Conservation (phyloP, 2,113 vertebrate genomes). For the Menura novaehollandiae region DNA sequence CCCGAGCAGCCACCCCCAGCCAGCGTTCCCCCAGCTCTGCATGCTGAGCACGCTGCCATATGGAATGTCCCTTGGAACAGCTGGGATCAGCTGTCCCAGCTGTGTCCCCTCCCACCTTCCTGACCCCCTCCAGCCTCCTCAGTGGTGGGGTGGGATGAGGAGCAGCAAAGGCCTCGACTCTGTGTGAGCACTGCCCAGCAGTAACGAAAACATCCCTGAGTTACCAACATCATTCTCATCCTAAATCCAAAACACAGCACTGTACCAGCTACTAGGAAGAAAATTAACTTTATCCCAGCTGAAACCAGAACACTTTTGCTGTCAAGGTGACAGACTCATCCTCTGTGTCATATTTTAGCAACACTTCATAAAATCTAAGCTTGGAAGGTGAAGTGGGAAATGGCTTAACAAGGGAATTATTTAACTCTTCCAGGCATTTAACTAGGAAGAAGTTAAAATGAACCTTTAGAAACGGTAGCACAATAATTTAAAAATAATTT, state of each 20-base stretch:
- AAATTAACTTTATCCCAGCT: neutral
- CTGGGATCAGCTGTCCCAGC: neutral
- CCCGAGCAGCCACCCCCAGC: neutral
- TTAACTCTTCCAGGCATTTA: neutral
- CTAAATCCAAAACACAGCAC: neutral
- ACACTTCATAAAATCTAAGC: slow-evolving; percentile 13
- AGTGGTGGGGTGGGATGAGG: neutral
- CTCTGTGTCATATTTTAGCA: neutral
- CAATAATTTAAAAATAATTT: neutral
- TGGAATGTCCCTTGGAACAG: neutral
- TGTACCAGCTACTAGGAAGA: neutral
- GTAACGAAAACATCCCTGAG: neutral
- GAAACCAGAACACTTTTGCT: slow-evolving; percentile 14
- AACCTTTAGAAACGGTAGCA: neutral
- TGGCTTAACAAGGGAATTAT: neutral
- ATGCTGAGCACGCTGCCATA: neutral
- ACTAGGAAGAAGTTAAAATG: neutral
- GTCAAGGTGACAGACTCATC: slow-evolving; percentile 43
- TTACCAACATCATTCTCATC: neutral
- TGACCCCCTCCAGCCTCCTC: neutral
- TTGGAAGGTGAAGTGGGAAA: slow-evolving; percentile 13
- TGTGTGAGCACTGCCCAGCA: neutral
- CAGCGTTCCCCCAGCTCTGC: neutral
- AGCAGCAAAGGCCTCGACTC: neutral
- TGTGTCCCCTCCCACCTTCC: neutral